Base-by-base conservation (phyloP, 2,113 vertebrate species). In the Colistium nudipinnis region DNA sequence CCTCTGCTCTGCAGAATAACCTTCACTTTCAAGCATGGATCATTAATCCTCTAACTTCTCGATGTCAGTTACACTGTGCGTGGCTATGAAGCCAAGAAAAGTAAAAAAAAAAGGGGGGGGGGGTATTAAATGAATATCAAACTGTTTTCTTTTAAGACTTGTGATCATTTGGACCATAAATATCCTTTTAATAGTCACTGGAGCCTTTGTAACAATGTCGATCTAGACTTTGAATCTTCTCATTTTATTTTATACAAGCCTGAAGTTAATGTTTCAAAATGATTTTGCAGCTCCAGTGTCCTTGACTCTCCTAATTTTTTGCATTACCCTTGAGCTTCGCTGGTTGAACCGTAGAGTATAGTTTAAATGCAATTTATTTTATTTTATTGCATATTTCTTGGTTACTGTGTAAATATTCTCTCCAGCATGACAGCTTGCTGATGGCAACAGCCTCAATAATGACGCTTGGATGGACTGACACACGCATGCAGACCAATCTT, bases 21-120 rank as follows among this genome's bases (percentile, higher is more conserved):
- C 87, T 83, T 83, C 68, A 70, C 7, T 30, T 75, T 76, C 36
- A 70, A 55, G 77, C 39, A 28, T 16, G 14, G 19, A 33, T 44
- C 75, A 84, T 83, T 78, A 71, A 76, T 77, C 54, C 54, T 69
- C 44, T 19, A 6, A 51, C 62, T 59, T 74, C 16, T 17, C 7
- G 0, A 62, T 61, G 55, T 28, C 63, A 61, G 39, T 39, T 36
- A 28, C 19, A 28, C 28, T 48, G 31, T 11, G 36, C 61, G 61
- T 25, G 35, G 43, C 24, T 33, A 30, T 54, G 19, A 62, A 51
- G 49, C 52, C 56, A 30, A 14, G 19, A 16, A 22, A 28, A n/a
- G 19, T 17, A 30, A 36, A 66, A 16, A 22, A 28, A n/a, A 16
- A 12, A 30, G 31, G 62, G 20, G 10, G 41, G 60, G 31, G 13